phyloP scores from a whole-genome alignment of 1,140 invertebrate species.

The Caenorhabditis latens region DNA sequence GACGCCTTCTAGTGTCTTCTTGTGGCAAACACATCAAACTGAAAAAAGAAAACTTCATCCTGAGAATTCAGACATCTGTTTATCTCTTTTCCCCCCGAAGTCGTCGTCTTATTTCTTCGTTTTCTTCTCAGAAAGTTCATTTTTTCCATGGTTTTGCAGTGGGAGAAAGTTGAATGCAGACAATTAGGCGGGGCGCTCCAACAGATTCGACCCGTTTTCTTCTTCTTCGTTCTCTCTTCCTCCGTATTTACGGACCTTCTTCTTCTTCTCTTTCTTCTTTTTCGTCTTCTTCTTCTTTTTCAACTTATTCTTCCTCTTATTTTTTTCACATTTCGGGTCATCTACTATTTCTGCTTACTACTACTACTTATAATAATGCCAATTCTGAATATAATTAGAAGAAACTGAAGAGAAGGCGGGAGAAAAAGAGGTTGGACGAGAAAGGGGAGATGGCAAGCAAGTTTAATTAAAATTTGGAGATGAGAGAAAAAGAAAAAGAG shows the following conservation, averaged over 20 bases:
- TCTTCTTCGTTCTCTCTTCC: background rate
- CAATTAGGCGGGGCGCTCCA: constrained; percentile 46
- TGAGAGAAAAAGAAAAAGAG: background rate
- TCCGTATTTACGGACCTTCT: constrained; percentile 31
- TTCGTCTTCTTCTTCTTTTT: background rate
- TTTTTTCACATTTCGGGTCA: background rate
- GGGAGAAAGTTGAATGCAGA: constrained; percentile 45
- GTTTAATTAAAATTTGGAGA: constrained; percentile 33
- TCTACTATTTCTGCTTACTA: background rate
- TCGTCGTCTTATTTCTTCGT: background rate
- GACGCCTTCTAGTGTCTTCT: no score
- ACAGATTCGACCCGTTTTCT: background rate
- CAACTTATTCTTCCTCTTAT: constrained; percentile 20
- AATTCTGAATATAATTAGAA: background rate
- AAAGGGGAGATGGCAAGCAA: background rate
- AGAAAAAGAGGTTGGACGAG: background rate
- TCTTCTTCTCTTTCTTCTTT: background rate
- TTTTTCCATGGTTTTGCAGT: background rate
- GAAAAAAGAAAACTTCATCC: no score
- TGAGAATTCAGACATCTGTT: background rate
- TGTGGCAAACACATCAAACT: no score
- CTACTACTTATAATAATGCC: constrained; percentile 12
- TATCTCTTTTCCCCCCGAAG: background rate
- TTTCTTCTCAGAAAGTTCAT: background rate
- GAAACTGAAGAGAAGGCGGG: background rate